Evolutionary conservation across 2,113 vertebrate genomes (phyloP).

Genomic region (Trogon melanurus): DNA sequence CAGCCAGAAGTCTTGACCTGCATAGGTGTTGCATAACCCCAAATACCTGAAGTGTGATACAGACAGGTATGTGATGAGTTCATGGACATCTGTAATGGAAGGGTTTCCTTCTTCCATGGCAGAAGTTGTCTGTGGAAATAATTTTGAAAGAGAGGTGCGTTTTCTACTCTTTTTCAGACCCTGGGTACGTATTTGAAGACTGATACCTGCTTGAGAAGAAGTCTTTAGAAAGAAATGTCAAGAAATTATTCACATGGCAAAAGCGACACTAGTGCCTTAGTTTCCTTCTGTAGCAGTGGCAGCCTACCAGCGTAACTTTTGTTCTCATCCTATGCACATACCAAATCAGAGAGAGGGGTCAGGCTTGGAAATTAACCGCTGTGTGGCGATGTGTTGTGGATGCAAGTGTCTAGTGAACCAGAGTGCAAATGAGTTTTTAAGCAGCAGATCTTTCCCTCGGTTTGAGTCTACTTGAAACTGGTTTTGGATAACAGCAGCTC

Average conservation of each 20-base stretch:
- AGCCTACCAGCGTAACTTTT: background rate
- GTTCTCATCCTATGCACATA: background rate
- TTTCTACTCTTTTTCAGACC: background rate
- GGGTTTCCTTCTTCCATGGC: background rate
- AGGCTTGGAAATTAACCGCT: background rate
- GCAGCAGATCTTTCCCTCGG: background rate
- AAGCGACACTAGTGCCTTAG: background rate
- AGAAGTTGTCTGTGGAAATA: background rate
- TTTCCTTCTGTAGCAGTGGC: background rate
- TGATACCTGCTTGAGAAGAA: background rate
- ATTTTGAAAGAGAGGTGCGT: background rate
- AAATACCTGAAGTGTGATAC: background rate
- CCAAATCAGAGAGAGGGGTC: background rate
- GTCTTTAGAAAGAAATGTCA: background rate
- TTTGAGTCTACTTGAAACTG: background rate
- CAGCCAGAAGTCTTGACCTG: background rate
- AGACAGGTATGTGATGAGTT: background rate
- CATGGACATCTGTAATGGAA: background rate
- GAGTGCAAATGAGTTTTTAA: background rate
- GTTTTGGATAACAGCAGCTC: background rate
- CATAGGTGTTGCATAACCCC: background rate
- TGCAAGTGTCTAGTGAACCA: background rate
- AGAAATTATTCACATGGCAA: accelerated
- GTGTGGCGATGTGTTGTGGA: background rate
- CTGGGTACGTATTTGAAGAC: background rate